Evolutionary conservation across 35 echinoderm and acorn worm species (phyloP), one percentile per base, ranked within the genome.

Genomic region (Heliocidaris tuberculata): DNA sequence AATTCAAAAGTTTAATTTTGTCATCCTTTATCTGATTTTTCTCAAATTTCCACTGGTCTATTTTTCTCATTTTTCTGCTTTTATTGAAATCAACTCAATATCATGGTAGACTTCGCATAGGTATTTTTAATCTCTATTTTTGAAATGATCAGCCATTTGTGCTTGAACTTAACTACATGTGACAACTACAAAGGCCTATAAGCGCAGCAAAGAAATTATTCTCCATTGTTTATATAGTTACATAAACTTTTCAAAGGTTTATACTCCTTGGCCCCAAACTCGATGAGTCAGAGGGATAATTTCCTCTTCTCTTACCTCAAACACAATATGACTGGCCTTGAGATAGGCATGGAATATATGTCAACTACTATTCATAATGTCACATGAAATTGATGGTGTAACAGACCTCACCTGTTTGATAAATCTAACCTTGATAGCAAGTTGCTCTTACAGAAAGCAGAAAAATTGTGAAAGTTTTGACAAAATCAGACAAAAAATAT

Each of bases 291-390:
- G 65, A 78, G 65, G 27, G 27, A n/a, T 78, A 19, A n/a, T 78
- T 78, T 78, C 65, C 65, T 78, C 19, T 78, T 27, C 65, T n/a
- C 65, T 78, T 78, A 78, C 65, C 65, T 78, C 65, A 78, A 78
- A 78, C 65, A 78, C 65, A 56, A 56, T 5, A 42, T 42, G 3
- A 78, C 65, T 78, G 21, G 65, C 65, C 65, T 78, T 15, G 7
- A n/a, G 27, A 78, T 4, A 78, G 65, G 27, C 15, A 71, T 71
- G 24, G 24, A 65, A 71, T 71, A 16, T 71, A 71, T 15, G 52
- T 71, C 61, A 71, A 27, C 4, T 27, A n/a, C 65, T 78, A 78
- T n/a, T 78, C 8, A 17, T 24, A 78, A 78, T 78, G 65, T 78
- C 65, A 78, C 65, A 78, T 78, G 19, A 27, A 78, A 7, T 78